Conservation (phyloP, 2,113 vertebrate species). For the Caranx melampygus region DNA sequence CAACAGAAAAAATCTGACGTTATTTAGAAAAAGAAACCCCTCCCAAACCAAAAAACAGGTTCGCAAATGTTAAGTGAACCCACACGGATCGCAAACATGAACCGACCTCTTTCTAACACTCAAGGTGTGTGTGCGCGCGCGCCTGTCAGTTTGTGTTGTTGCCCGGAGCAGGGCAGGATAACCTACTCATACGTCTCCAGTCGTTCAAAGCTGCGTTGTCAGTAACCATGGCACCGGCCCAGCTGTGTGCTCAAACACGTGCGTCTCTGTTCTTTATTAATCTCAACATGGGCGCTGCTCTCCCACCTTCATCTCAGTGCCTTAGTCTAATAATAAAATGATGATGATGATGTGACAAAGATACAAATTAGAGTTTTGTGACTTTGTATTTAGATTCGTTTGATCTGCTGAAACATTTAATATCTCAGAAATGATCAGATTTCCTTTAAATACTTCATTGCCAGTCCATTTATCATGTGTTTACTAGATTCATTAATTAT, state of each 20-base stretch:
- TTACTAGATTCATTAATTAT: neutral
- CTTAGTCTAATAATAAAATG: neutral
- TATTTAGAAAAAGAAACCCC: neutral
- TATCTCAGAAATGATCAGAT: neutral
- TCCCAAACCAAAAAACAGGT: neutral
- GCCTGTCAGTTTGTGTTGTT: slow-evolving; percentile 12
- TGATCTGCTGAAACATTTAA: neutral
- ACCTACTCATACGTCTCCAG: slow-evolving; percentile 55
- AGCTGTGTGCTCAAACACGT: slow-evolving; percentile 80
- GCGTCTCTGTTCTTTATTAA: slow-evolving; percentile 59
- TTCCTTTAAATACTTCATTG: neutral
- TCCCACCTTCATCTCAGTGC: neutral
- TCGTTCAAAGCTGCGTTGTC: slow-evolving; percentile 63
- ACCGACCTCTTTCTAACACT: neutral
- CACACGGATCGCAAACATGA: neutral
- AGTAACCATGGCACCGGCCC: slow-evolving; percentile 81
- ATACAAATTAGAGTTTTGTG: neutral
- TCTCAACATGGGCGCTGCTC: slow-evolving; percentile 26
- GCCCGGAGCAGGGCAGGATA: slow-evolving; percentile 32
- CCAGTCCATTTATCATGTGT: neutral
- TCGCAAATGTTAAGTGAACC: neutral
- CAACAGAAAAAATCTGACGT: neutral
- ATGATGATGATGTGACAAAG: neutral
- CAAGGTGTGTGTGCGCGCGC: slow-evolving; percentile 4
- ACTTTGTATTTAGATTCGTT: neutral